Conservation (phyloP, 2,797 vertebrate species). For the Typhlichthys subterraneus region DNA sequence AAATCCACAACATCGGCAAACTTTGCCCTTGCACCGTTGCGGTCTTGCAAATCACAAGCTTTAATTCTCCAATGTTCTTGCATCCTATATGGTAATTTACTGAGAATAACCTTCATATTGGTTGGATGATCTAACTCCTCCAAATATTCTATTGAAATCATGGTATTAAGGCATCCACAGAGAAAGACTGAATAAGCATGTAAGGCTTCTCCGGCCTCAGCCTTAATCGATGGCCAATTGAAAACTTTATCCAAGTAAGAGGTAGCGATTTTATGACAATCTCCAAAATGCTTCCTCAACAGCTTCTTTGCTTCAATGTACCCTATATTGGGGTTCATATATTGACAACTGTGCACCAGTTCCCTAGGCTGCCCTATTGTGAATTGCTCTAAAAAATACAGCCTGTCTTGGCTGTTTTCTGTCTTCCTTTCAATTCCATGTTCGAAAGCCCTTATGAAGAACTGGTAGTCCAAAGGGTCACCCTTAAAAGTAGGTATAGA, state of each 20-base stretch:
- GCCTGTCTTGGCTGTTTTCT: not conserved
- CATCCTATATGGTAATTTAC: not conserved
- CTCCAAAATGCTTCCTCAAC: not conserved
- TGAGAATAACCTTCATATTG: not conserved
- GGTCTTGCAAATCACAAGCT: not conserved
- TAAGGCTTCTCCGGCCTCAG: too few species aligned
- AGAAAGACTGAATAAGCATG: too few species aligned
- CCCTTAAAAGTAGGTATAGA: too few species aligned
- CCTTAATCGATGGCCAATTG: not conserved
- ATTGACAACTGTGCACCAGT: not conserved
- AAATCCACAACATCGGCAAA: too few species aligned
- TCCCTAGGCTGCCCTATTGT: not conserved
- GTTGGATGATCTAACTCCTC: not conserved
- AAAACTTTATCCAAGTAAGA: not conserved
- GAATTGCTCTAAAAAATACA: slow-evolving; percentile 1
- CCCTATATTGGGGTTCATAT: not conserved
- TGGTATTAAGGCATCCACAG: too few species aligned
- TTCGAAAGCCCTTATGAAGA: not conserved
- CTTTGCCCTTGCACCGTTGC: not conserved
- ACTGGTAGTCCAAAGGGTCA: not conserved
- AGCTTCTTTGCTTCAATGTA: not conserved
- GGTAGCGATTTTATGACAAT: not conserved
- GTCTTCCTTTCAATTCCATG: not conserved
- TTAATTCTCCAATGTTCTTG: not conserved
- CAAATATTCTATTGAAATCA: too few species aligned